Conservation (phyloP, 2,797 vertebrate genomes). For the Sparidentex hasta region DNA sequence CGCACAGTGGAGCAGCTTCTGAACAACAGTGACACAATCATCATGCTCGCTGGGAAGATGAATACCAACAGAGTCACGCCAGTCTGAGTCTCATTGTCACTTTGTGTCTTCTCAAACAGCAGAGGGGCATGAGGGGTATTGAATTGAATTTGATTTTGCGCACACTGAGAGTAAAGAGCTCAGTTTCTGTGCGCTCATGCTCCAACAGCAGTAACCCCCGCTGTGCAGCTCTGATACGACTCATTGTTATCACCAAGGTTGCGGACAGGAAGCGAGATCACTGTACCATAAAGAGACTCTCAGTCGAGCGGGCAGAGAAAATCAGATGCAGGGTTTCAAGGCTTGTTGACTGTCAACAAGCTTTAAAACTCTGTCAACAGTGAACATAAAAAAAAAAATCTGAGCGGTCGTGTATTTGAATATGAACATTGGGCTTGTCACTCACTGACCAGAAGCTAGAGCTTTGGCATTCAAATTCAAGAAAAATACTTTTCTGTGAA, state of each 20-base stretch:
- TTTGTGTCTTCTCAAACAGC: slow-evolving; percentile 54
- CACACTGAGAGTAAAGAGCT: slow-evolving; percentile 44
- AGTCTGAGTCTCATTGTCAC: slow-evolving; percentile 57
- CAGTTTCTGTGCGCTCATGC: slow-evolving; percentile 39
- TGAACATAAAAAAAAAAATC: slow-evolving; percentile 8
- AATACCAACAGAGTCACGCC: slow-evolving; percentile 64
- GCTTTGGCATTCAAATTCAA: slow-evolving; percentile 56
- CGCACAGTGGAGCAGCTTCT: slow-evolving; percentile 44
- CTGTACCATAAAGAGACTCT: slow-evolving; percentile 44
- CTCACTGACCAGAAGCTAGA: slow-evolving; percentile 30
- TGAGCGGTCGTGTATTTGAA: neutral
- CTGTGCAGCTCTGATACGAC: slow-evolving; percentile 44
- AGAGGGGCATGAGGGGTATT: slow-evolving; percentile 38
- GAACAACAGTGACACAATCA: slow-evolving; percentile 69
- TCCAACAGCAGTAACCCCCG: slow-evolving; percentile 37
- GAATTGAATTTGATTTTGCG: slow-evolving; percentile 69
- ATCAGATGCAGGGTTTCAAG: slow-evolving; percentile 20
- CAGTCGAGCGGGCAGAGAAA: slow-evolving; percentile 12
- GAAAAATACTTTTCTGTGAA: slow-evolving; percentile 17
- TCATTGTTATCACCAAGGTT: slow-evolving; percentile 39
- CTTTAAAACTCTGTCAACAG: no score
- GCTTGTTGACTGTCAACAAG: slow-evolving; percentile 18
- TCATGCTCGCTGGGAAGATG: slow-evolving; percentile 50
- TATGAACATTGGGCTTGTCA: slow-evolving; percentile 4
- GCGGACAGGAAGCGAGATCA: slow-evolving; percentile 43